These are phyloP conservation scores for Nasonia vitripennis DNA, from an alignment of 1,140 invertebrate species.

Conservation along the genomic window DNA sequence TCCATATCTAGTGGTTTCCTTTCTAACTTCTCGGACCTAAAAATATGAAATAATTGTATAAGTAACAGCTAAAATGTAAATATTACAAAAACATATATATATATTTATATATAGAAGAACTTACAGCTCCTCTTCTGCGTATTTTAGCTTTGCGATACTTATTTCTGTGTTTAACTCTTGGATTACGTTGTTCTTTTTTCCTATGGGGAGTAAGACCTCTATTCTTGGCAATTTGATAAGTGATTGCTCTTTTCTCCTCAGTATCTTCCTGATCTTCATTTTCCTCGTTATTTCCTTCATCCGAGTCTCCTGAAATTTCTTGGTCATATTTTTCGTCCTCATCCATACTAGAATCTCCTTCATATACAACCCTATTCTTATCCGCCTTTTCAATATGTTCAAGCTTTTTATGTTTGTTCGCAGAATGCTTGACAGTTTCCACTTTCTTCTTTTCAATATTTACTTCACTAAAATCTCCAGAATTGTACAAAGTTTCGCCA, in stretches of 20 bases:
- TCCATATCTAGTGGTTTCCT: constrained; percentile 86
- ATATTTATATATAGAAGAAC: constrained; percentile 57
- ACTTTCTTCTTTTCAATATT: neutral
- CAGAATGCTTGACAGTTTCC: neutral
- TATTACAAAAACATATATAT: constrained; percentile 2
- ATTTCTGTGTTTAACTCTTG: constrained; percentile 92
- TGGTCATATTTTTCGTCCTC: constrained; percentile 35
- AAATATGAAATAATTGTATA: constrained; percentile 59
- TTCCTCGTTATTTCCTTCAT: constrained; percentile 47
- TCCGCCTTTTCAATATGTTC: constrained; percentile 13
- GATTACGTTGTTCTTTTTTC: constrained; percentile 94
- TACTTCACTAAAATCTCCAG: constrained; percentile 48
- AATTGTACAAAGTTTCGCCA: constrained; percentile 58
- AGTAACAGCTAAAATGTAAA: constrained; percentile 41
- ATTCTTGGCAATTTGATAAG: constrained; percentile 95
- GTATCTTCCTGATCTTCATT: constrained; percentile 48
- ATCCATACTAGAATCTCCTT: constrained; percentile 31
- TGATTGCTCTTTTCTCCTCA: constrained; percentile 86
- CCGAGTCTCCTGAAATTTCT: neutral
- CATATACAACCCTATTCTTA: constrained; percentile 32
- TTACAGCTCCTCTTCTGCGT: constrained; percentile 90
- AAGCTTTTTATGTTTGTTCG: constrained; percentile 25
- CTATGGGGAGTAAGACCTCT: constrained; percentile 92
- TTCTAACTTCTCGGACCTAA: constrained; percentile 85
- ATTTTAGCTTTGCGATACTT: constrained; percentile 94